Base-by-base conservation (phyloP, 2,113 vertebrate species). In the Colossoma macropomum region DNA sequence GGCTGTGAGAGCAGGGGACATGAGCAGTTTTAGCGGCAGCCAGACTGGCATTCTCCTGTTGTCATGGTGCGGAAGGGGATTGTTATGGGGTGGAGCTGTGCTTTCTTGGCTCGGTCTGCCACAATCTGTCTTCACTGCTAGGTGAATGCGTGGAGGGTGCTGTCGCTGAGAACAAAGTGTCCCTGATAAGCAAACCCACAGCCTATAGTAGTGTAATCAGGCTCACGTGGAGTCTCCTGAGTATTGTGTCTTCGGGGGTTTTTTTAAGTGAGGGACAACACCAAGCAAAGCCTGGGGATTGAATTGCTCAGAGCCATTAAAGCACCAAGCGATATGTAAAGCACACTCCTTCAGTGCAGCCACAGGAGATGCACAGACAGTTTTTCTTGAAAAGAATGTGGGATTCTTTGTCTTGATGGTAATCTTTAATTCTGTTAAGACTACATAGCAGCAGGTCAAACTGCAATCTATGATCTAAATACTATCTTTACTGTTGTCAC, bases 121-220 rank as follows among this genome's bases (percentile, higher is more conserved):
- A 70, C 77, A 80, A 83, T 87, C 77, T 85, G 80, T 83, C 81
- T 83, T 74, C 66, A 66, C 74, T 85, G 81, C 74, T 52, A 81
- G 86, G 72, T 83, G 69, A 83, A 68, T 28, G 74, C 80, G 77
- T 85, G 48, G 79, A 82, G 56, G 34, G n/a, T 82, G 84, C 75
- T 87, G 88, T 88, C 87, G 87, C 84, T 62, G 76, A 65, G 89
- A 92, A 92, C 87, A 88, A 92, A 91, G 90, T 92, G 87, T 87
- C 89, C 92, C 90, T 94, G 92, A 93, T 92, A 88, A 89, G 89
- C 89, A 90, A 92, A 91, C 89, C 89, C 88, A 81, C 87, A 85
- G 79, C 74, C 79, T 70, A 23, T 56, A 11, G 32, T 1, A 48
- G 41, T 21, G 45, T 78, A 69, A 79, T 65, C 56, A 73, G 78